Base-by-base conservation (phyloP, 2,888 invertebrate genomes). In the Graphium colonna region DNA sequence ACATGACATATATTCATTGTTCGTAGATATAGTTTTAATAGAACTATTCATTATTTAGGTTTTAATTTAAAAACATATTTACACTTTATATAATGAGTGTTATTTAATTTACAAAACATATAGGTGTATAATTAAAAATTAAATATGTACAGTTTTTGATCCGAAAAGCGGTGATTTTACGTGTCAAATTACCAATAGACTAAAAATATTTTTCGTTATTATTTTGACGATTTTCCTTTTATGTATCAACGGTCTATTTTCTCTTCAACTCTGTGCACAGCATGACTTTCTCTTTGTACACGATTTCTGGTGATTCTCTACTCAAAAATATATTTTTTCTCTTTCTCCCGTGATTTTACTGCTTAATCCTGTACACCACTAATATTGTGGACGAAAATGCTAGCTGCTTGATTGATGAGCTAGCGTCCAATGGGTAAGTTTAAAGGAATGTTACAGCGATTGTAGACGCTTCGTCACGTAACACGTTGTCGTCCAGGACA, bases 321-420 rank as follows among this genome's bases (percentile, higher is more conserved):
- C 84, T 82, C 72, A 72, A 78, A 79, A 67, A 69, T 65, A 76
- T 73, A 75, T 76, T 77, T 81, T 83, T 82, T 84, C 75, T 85
- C 77, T 87, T 82, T 84, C 82, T 82, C 82, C 82, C 84, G 75
- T 80, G 72, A 82, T 81, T 62, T 80, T 82, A 69, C 77, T 77
- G 85, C 84, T 86, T 87, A 73, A 79, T 75, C 84, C 81, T 77
- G n/a, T n/a, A n/a, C n/a, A n/a, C n/a, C n/a, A 74, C 71, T 82
- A 73, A 74, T 79, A 67, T 82, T 71, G 70, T 71, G 87, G 86
- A 84, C 68, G 70, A 73, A 75, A 67, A 68, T 70, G 75, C 73
- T 85, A 95, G 95, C 94, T 95, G 95, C 94, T 93, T 95, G 91
- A 94, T 95, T 91, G 95, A 95, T 91, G 95, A 95, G 92, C 91